Base-by-base conservation (phyloP, 2,888 invertebrate species). In the Drosophila neotestacea region DNA sequence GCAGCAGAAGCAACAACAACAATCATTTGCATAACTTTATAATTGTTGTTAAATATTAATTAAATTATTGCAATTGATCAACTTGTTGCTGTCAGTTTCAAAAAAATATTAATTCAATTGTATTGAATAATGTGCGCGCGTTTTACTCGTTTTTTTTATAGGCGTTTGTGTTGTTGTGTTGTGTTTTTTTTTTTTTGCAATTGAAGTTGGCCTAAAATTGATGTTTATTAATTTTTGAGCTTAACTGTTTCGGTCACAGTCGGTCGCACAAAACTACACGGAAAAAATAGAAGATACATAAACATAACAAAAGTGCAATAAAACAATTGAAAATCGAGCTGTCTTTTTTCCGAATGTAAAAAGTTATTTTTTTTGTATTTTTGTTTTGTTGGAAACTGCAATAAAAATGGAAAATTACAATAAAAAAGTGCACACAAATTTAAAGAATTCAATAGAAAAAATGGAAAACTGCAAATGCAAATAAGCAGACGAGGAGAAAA, bases 1-100 rank as follows among this genome's bases (percentile, higher is more conserved):
- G 6, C 27, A 13, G 1, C 48, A 27, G 4, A 10, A 42, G 22
- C 44, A 44, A 5, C 34, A 42, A 11, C 7, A 36, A 7, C 13
- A 38, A 4, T 22, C 22, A 22, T 27, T 6, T 48, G 42, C 34
- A 10, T 11, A 16, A 41, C 41, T 28, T 16, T 16, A 51, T 47
- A 42, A 39, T 58, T 58, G 16, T 54, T 47, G 11, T 61, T 73
- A 68, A 54, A 58, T 51, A 27, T n/a, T 73, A 68, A 54, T 61
- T 51, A 16, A 11, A n/a, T 59, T 32, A 41, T 51, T 54, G 55
- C 68, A 65, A 56, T 70, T 58, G 30, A 44, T 71, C 87, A 83
- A 83, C 83, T 86, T 88, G 83, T 83, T 83, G 83, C 79, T 70
- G 38, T 41, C 36, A 51, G 38, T 58, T 63, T 38, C 46, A 38